phyloP scores from a whole-genome alignment of 1,140 invertebrate species.

The Physella acuta region DNA sequence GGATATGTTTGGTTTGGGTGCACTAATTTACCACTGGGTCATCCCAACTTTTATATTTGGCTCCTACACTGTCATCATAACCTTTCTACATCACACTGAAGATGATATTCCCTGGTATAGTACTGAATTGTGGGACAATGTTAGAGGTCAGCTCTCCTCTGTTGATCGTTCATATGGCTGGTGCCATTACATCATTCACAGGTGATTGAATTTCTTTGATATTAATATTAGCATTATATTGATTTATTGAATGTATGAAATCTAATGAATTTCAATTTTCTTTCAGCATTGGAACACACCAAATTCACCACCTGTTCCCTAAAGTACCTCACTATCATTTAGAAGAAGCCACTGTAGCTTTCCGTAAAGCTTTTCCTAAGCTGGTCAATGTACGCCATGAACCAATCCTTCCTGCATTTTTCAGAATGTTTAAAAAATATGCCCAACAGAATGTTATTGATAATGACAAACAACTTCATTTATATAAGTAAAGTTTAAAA shows the following conservation, averaged over 20 bases:
- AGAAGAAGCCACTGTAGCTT: constrained; percentile 55
- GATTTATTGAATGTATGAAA: too few species aligned
- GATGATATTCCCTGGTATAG: constrained; percentile 60
- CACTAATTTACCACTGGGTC: constrained; percentile 55
- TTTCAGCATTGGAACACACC: constrained; percentile 56
- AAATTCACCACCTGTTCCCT: constrained; percentile 61
- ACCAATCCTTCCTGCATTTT: constrained; percentile 41
- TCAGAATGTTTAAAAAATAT: constrained; percentile 49
- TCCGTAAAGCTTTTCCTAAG: constrained; percentile 45
- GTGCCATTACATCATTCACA: constrained; percentile 60
- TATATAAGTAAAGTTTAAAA: constrained; percentile 45
- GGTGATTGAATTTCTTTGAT: too few species aligned
- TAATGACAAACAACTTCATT: constrained; percentile 36
- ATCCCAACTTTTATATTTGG: constrained; percentile 57
- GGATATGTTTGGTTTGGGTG: constrained; percentile 29
- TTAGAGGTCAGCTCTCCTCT: constrained; percentile 59
- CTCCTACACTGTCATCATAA: constrained; percentile 56
- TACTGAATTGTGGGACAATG: constrained; percentile 57
- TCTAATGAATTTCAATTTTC: too few species aligned
- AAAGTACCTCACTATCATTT: constrained; percentile 61
- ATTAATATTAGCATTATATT: too few species aligned
- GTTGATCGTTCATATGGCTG: constrained; percentile 60
- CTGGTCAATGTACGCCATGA: constrained; percentile 38
- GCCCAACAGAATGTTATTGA: constrained; percentile 35
- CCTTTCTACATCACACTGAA: constrained; percentile 61